phyloP scores from a whole-genome alignment of 2,888 invertebrate genomes.

The Dicyrtoma fusca region DNA sequence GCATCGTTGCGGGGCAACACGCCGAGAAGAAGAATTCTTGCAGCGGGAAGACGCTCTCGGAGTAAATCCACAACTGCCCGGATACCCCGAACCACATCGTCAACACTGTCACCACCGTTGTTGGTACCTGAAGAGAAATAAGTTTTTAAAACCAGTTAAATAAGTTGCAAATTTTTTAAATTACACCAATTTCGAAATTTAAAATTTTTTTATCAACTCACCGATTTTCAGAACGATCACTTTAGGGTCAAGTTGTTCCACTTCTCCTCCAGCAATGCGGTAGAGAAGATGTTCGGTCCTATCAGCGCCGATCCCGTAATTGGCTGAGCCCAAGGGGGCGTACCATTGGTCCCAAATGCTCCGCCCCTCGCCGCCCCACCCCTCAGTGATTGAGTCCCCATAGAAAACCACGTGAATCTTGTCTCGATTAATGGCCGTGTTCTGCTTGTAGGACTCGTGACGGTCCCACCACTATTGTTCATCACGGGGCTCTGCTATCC shows the following conservation, averaged over 20 bases:
- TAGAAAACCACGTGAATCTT: constrained; percentile 49
- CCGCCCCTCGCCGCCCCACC: constrained; percentile 44
- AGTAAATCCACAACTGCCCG: constrained; percentile 21
- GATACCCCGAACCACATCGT: constrained; percentile 28
- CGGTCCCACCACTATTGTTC: constrained; percentile 46
- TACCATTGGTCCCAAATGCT: constrained; percentile 40
- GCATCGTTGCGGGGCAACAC: constrained; percentile 37
- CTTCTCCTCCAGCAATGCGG: constrained; percentile 64
- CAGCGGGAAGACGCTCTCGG: constrained; percentile 33
- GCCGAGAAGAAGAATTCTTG: constrained; percentile 41
- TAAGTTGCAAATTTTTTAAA: constrained; percentile 61
- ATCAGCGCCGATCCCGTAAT: constrained; percentile 61
- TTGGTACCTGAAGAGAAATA: too few relatives aligned
- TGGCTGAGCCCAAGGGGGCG: constrained; percentile 40
- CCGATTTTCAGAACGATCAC: constrained; percentile 63
- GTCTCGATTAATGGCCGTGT: constrained; percentile 42
- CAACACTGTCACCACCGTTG: constrained; percentile 12
- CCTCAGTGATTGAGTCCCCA: constrained; percentile 53
- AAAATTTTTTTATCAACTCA: too few relatives aligned
- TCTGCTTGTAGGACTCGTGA: constrained; percentile 42
- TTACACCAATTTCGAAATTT: constrained; percentile 61
- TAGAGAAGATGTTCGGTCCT: constrained; percentile 64
- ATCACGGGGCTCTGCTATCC: constrained; percentile 32
- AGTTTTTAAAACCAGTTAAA: constrained; percentile 59
- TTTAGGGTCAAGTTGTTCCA: constrained; percentile 62